Base-by-base conservation (phyloP, 2,888 invertebrate genomes). In the Muschampia plurimacula region DNA sequence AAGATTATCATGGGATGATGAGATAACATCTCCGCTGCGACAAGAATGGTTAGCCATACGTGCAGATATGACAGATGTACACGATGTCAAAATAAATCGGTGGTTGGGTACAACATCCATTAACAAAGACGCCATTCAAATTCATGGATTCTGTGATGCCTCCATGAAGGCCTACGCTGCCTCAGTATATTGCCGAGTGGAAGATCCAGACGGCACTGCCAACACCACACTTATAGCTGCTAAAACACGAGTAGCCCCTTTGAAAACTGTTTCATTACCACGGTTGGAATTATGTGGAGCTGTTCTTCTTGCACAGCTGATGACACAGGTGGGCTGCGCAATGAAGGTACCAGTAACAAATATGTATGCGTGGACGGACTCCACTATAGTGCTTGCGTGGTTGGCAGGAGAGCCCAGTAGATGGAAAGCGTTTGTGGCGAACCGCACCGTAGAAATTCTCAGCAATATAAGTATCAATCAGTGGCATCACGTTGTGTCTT, bases 371-470 rank as follows among this genome's bases (percentile, higher is more conserved):
- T 72, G 72, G 72, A 41, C 67, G 3, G 72, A 72, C n/a, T 49
- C 49, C 6, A 67, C 67, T 1, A 63, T 72, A 55, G 72, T 63
- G 9, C 63, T 67, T 8, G 66, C 72, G 2, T 72, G 72, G 72
- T 12, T 77, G 2, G 36, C 55, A 28, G 71, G 72, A 59, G 65
- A 66, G 4, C 74, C 76, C 2, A 68, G 65, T 41, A 28, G 60
- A 36, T 79, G 77, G 77, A 41, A 76, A 69, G 77, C 80, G 68
- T 77, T 75, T 28, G 74, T 77, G 6, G 74, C 74, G 2, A 77
- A 77, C 44, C n/a, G 76, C 15, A 72, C 80, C 0, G 72, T 77
- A 0, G 77, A 77, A 22, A 80, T 83, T 6, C 67, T 80, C 13
- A 67, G 65, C 1, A 52, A 63, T 2, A 6, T 78, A 28, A 68